Percentiles rank a stretch among this genome's conserved stretches.
Evolutionary conservation across 2,888 invertebrate genomes (phyloP).

Genomic region (Ypsolopha sequella): DNA sequence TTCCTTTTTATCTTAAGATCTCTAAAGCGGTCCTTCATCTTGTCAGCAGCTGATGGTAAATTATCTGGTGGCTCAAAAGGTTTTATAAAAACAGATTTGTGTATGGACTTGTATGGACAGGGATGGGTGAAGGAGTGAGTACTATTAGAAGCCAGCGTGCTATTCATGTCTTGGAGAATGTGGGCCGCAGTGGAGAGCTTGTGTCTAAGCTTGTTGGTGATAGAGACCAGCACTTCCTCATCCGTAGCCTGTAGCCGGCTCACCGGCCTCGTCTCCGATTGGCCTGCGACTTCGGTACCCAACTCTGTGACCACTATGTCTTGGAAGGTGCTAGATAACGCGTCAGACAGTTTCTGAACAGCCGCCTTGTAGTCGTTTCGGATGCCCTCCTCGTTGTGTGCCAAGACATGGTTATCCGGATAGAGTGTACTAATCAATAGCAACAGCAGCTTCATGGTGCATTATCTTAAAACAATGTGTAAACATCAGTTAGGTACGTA

Average conservation of each 20-base stretch:
- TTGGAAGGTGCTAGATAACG: conserved; percentile 42
- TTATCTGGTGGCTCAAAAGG: too few species aligned
- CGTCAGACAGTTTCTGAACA: conserved; percentile 42
- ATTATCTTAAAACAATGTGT: too few species aligned
- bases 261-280: not conserved
- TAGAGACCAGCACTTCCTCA: not conserved
- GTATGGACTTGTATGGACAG: not conserved
- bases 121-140: not conserved
- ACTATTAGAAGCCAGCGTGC: not conserved
- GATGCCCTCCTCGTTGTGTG: conserved; percentile 50
- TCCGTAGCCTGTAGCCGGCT: not conserved
- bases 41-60: too few species aligned
- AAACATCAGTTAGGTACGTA: too few species aligned
- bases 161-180: not conserved
- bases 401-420: conserved; percentile 14
- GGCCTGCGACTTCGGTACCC: conserved; percentile 43
- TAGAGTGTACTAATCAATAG: too few species aligned
- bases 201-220: not conserved
- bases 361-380: conserved; percentile 46
- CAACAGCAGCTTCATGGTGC: too few species aligned
- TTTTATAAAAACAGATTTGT: not conserved
- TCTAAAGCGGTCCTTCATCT: conserved; percentile 28
- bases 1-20: conserved; percentile 62
- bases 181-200: not conserved
- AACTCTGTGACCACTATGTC: conserved; percentile 54